phyloP scores from a whole-genome alignment of 2,888 invertebrate genomes.

The Serrognathus titanus region DNA sequence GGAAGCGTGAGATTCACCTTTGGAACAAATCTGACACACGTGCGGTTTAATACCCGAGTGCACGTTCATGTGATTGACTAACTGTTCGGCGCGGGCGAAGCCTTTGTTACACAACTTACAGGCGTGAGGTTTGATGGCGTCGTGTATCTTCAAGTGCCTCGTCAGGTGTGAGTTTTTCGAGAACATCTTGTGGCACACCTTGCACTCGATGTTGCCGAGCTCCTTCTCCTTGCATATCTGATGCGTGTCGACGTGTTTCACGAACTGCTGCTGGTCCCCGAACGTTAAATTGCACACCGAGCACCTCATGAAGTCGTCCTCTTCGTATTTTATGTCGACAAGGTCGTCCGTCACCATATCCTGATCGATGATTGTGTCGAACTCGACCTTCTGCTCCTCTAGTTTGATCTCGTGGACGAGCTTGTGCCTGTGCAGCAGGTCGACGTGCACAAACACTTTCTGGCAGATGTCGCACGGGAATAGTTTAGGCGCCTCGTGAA shows the following conservation, averaged over 20 bases:
- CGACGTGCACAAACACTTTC: constrained; percentile 39
- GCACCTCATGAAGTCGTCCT: constrained; percentile 17
- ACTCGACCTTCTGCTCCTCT: constrained; percentile 30
- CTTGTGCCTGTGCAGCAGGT: constrained; percentile 41
- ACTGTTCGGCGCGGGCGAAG: constrained; percentile 57
- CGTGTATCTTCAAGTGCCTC: constrained; percentile 54
- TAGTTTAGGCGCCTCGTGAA: constrained; percentile 24
- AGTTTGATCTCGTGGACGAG: constrained; percentile 40
- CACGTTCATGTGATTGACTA: constrained; percentile 57
- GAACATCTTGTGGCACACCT: constrained; percentile 55
- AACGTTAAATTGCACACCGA: constrained; percentile 13
- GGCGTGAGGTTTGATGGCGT: constrained; percentile 50
- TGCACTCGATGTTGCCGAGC: constrained; percentile 46
- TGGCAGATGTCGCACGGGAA: constrained; percentile 40
- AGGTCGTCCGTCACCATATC: constrained; percentile 14
- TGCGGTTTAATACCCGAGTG: constrained; percentile 58
- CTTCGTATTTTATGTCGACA: not conserved
- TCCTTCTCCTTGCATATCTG: constrained; percentile 27
- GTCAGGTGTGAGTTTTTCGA: constrained; percentile 53
- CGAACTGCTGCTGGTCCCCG: constrained; percentile 11
- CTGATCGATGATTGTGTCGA: constrained; percentile 17
- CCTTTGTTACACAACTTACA: constrained; percentile 58
- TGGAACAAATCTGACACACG: constrained; percentile 57
- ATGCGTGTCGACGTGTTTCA: constrained; percentile 9
- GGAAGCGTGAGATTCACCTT: constrained; percentile 39